Evolutionary conservation across 2,113 vertebrate genomes (phyloP).

Genomic region (Penelope pileata): DNA sequence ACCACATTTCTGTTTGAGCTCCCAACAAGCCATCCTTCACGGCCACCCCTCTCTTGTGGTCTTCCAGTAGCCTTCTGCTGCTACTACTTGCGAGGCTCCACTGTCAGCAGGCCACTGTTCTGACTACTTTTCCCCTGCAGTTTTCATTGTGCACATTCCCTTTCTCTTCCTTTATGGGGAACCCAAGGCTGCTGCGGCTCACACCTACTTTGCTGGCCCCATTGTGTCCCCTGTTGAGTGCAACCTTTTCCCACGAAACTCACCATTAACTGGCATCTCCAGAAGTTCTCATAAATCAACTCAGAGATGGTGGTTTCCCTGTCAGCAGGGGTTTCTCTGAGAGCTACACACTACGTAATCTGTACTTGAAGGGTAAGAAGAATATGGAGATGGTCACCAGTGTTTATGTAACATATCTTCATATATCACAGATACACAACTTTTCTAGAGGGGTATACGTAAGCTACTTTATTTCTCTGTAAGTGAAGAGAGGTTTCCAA

Average conservation of each 20-base stretch:
- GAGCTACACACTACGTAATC: neutral
- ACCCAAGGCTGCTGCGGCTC: neutral
- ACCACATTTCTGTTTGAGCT: neutral
- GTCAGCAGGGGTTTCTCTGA: neutral
- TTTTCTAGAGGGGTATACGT: neutral
- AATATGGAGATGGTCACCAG: neutral
- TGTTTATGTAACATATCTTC: neutral
- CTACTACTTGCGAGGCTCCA: neutral
- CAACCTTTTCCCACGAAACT: neutral
- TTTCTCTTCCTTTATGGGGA: neutral
- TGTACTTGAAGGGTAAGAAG: neutral
- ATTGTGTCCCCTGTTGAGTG: fast-evolving
- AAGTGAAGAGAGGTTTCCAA: neutral
- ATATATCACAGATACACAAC: fast-evolving
- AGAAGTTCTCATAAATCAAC: neutral
- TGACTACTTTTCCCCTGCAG: neutral
- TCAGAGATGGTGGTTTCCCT: neutral
- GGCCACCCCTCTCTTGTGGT: neutral
- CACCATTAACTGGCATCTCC: neutral
- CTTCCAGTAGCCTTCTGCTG: neutral
- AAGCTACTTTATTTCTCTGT: neutral
- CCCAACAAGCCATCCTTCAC: neutral
- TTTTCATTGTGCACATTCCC: neutral
- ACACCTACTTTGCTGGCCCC: neutral
- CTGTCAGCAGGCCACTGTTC: neutral